Evolutionary conservation across 92 coral and sea anemone species (phyloP).

Genomic region (Actinostola sp.): DNA sequence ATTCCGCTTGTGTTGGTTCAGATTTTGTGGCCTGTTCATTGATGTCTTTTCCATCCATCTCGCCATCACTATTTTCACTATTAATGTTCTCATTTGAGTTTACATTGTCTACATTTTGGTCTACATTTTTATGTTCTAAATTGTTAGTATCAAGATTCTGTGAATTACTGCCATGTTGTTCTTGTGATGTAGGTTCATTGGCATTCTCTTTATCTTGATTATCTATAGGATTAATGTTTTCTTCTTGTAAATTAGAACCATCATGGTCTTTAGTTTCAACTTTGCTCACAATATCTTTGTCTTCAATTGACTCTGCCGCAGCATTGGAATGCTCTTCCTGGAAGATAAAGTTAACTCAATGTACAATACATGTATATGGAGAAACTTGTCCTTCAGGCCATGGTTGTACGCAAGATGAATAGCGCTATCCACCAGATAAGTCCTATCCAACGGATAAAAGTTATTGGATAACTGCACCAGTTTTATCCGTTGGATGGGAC

Average conservation of each 20-base stretch:
- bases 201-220: neutral
- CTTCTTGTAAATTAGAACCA: neutral
- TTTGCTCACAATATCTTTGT: neutral
- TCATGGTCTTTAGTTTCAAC: neutral
- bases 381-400: too few relatives aligned
- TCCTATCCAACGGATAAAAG: too few relatives aligned
- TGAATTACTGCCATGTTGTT: neutral
- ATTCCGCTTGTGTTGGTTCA: neutral
- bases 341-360: too few relatives aligned
- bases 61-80: slow-evolving; percentile 15
- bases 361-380: too few relatives aligned
- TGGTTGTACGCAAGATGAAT: too few relatives aligned
- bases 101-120: slow-evolving; percentile 7
- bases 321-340: too few relatives aligned
- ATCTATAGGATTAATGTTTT: neutral
- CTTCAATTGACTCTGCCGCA: neutral
- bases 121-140: neutral
- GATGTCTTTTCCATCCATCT: neutral
- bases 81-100: neutral
- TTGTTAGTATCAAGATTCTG: neutral
- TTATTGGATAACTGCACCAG: too few relatives aligned
- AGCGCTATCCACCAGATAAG: too few relatives aligned
- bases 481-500: too few relatives aligned
- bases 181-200: neutral
- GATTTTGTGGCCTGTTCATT: neutral